phyloP scores from a whole-genome alignment of 2,797 vertebrate species.

The Paramormyrops hopkinsi region DNA sequence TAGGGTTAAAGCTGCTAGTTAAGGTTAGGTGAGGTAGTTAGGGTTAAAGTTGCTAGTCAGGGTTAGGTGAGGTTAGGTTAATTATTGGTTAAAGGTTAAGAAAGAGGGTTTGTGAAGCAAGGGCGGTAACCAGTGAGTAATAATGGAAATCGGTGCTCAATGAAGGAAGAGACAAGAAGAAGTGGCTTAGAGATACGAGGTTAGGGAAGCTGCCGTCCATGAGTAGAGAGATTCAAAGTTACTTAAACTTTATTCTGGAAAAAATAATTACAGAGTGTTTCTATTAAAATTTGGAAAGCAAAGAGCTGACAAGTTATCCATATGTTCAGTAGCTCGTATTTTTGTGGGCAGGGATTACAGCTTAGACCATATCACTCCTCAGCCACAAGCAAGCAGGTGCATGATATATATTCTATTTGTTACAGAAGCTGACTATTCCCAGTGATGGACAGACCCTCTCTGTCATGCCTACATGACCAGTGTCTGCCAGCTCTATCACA shows the following conservation, averaged over 20 bases:
- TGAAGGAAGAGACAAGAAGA: constrained; percentile 7
- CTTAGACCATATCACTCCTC: not conserved
- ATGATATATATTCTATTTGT: not conserved
- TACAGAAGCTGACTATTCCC: not conserved
- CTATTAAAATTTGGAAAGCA: not conserved
- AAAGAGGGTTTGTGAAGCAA: constrained; percentile 65
- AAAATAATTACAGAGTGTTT: not conserved
- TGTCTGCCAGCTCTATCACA: not conserved
- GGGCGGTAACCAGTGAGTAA: constrained; percentile 34
- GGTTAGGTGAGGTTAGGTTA: constrained; percentile 48
- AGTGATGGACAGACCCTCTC: not conserved
- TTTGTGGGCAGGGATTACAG: not conserved
- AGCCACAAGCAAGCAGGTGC: not conserved
- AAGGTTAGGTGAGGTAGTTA: constrained; percentile 31
- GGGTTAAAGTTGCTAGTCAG: constrained; percentile 17
- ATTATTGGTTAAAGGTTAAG: constrained; percentile 62
- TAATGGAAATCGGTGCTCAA: constrained; percentile 24
- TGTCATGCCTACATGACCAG: constrained; percentile 1
- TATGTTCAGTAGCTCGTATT: not conserved
- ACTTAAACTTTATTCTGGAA: constrained; percentile 7
- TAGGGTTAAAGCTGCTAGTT: constrained; percentile 19
- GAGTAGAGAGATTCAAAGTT: constrained; percentile 17
- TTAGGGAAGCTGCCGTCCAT: constrained; percentile 31
- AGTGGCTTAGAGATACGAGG: not conserved
- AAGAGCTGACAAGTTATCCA: not conserved